Evolutionary conservation across 30 jellyfish, hydroid and myxozoan genomes (phyloP).

Genomic region (Hydractinia echinata): DNA sequence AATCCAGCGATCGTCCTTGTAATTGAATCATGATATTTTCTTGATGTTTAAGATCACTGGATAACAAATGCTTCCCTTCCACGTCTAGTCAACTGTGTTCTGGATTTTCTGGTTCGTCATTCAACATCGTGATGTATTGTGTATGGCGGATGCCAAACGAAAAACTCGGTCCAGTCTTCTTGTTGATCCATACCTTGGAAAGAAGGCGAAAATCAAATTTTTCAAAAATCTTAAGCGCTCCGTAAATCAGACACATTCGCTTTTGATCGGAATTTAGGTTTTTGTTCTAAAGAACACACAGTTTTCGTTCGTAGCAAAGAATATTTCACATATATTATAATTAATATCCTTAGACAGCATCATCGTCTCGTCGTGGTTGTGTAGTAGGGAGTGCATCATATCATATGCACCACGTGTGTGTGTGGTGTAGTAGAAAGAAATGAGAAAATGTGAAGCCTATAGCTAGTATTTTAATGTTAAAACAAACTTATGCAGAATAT

Average conservation of each 20-base stretch:
- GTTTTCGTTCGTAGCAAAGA: no score
- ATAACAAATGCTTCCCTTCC: neutral
- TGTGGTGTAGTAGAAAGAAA: no score
- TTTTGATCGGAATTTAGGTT: no score
- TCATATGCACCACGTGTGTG: no score
- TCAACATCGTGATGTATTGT: constrained; percentile 56
- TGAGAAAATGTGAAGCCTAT: no score
- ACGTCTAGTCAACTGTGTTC: constrained; percentile 18
- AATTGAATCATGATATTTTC: constrained; percentile 4
- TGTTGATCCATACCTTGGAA: constrained; percentile 57
- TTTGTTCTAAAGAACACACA: no score
- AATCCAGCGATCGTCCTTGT: constrained; percentile 5
- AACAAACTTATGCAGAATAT: no score
- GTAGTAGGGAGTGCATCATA: no score
- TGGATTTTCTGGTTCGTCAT: constrained; percentile 27
- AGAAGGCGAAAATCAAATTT: neutral
- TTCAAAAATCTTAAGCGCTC: neutral
- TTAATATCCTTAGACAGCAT: no score
- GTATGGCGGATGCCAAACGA: constrained; percentile 92
- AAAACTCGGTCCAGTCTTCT: constrained; percentile 63
- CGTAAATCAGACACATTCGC: neutral
- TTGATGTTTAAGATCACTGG: neutral
- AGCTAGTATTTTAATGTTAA: no score
- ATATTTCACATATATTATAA: no score
- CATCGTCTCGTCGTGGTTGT: no score